phyloP scores from a whole-genome alignment of 2,113 vertebrate species.

The Bubo bubo region DNA sequence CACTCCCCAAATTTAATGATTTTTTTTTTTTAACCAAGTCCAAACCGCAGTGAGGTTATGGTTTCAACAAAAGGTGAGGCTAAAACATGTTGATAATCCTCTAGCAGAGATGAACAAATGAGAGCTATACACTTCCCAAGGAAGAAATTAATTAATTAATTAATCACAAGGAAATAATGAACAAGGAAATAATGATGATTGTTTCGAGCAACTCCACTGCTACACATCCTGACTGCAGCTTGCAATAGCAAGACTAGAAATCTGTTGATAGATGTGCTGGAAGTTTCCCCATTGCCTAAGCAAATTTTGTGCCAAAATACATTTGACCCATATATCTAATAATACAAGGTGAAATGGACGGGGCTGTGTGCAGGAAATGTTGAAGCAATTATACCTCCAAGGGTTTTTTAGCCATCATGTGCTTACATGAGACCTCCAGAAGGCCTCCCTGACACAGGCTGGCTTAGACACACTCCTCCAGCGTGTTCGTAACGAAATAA shows the following conservation, averaged over 20 bases:
- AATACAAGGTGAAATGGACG: background rate
- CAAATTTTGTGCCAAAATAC: background rate
- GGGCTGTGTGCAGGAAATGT: background rate
- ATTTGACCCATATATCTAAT: background rate
- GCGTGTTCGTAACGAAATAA: background rate
- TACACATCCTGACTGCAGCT: background rate
- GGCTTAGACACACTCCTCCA: background rate
- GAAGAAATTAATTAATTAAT: background rate
- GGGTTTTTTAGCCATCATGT: background rate
- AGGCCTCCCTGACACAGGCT: background rate
- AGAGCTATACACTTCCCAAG: background rate
- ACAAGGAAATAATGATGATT: background rate
- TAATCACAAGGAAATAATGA: background rate
- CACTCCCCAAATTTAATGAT: background rate
- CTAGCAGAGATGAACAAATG: background rate
- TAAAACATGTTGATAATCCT: background rate
- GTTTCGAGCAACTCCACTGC: background rate
- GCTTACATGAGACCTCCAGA: background rate
- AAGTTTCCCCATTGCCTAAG: background rate
- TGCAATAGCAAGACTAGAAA: background rate
- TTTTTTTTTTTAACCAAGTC: background rate
- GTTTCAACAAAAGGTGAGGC: background rate
- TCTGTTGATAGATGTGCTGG: background rate
- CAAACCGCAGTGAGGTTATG: background rate
- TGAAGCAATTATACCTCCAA: background rate